Percentiles rank a stretch among this genome's conserved stretches.
phyloP scores from a whole-genome alignment of 2,113 vertebrate genomes.

The Poeciliopsis retropinna region DNA sequence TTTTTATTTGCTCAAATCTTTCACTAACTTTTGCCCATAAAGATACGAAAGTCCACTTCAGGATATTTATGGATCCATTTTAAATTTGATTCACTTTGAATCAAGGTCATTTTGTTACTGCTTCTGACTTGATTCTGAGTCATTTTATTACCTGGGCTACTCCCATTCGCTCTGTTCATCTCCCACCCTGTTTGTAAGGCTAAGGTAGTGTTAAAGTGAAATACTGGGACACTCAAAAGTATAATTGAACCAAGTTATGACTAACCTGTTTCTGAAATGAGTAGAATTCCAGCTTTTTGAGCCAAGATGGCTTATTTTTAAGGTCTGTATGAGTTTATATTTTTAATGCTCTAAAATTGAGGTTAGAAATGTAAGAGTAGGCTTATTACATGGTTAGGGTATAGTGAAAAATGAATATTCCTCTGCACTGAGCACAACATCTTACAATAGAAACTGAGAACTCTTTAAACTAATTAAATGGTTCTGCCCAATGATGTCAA shows the following conservation, averaged over 20 bases:
- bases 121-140: constrained; percentile 56
- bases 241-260: constrained; percentile 71
- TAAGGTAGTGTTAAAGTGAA: constrained; percentile 78
- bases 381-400: background rate
- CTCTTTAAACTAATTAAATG: background rate
- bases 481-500: background rate
- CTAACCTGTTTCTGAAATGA: constrained; percentile 53
- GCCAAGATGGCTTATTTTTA: constrained; percentile 59
- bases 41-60: constrained; percentile 77
- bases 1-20: constrained; percentile 78
- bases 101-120: constrained; percentile 82
- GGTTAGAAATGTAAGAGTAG: constrained; percentile 10
- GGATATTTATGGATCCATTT: constrained; percentile 84
- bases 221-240: constrained; percentile 69
- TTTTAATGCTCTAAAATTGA: constrained; percentile 26
- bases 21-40: constrained; percentile 80
- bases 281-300: constrained; percentile 45
- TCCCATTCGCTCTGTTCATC: constrained; percentile 60
- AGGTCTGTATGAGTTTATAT: constrained; percentile 63
- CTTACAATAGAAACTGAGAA: background rate
- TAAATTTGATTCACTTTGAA: constrained; percentile 71
- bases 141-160: constrained; percentile 73
- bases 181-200: constrained; percentile 78
- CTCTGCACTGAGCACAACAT: background rate
- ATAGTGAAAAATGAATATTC: background rate